phyloP scores from a whole-genome alignment of 2,797 vertebrate species.

The Smutsia temminckii region DNA sequence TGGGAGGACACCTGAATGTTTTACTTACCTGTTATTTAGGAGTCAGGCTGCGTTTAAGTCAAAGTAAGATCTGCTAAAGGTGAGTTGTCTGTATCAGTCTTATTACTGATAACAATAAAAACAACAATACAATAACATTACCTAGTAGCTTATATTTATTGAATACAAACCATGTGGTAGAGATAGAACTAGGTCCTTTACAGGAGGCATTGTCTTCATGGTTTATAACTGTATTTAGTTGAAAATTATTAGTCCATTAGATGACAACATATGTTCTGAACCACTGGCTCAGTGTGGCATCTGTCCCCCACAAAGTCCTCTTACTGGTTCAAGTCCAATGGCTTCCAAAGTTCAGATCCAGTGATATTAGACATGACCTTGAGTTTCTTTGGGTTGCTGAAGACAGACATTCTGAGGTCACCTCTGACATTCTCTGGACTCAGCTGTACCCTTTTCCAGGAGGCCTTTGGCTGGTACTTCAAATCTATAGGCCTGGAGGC shows the following conservation, averaged over 20 bases:
- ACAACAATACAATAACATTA: not conserved
- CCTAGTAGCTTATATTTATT: not conserved
- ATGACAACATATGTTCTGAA: not conserved
- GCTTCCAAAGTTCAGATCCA: not conserved
- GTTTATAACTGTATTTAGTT: not conserved
- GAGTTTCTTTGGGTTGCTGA: not conserved
- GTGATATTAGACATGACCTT: not conserved
- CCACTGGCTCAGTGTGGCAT: not conserved
- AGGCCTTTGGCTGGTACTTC: not conserved
- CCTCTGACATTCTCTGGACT: not conserved
- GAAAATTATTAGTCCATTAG: not conserved
- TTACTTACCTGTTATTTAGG: not conserved
- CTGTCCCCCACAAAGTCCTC: not conserved
- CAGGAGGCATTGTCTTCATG: not conserved
- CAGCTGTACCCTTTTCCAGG: constrained; percentile 6
- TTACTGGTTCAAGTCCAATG: not conserved
- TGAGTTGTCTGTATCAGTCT: not conserved
- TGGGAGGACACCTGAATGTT: not conserved
- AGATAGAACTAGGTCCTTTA: not conserved
- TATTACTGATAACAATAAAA: not conserved
- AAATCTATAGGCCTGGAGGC: constrained; percentile 32
- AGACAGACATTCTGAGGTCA: not conserved
- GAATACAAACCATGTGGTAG: not conserved
- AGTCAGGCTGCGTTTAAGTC: not conserved
- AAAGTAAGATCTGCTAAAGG: not conserved